phyloP scores from a whole-genome alignment of 2,113 vertebrate species.

The Callipepla californica region DNA sequence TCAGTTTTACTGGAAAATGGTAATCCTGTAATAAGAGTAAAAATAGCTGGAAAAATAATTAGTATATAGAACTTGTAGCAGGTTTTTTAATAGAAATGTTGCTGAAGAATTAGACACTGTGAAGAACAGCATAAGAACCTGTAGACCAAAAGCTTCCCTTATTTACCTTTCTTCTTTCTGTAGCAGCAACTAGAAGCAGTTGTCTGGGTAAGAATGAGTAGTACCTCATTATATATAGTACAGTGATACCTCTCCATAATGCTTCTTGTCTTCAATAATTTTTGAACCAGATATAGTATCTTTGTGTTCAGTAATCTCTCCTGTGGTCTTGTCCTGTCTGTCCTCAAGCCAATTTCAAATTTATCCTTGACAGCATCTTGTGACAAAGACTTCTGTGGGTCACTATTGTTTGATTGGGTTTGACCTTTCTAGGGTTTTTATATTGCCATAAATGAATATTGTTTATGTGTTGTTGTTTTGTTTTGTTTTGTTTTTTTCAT shows the following conservation, averaged over 20 bases:
- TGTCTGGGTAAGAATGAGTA: not conserved
- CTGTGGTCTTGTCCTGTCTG: not conserved
- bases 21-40: not conserved
- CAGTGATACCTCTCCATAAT: not conserved
- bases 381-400: not conserved
- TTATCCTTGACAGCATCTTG: not conserved
- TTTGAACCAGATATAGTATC: not conserved
- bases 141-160: not conserved
- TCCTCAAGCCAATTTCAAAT: not conserved
- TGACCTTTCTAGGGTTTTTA: not conserved
- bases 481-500: not conserved
- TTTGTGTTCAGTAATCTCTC: not conserved
- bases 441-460: not conserved
- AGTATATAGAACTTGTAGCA: not conserved
- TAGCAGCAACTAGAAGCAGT: not conserved
- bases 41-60: not conserved
- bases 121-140: not conserved
- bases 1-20: constrained; percentile 58
- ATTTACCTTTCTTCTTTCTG: not conserved
- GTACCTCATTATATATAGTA: too few relatives aligned
- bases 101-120: not conserved
- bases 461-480: not conserved
- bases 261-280: not conserved
- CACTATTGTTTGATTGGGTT: not conserved
- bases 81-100: not conserved